Evolutionary conservation across 2,797 vertebrate genomes (phyloP), one percentile per base, ranked within the genome.

Genomic region (Squalus acanthias): DNA sequence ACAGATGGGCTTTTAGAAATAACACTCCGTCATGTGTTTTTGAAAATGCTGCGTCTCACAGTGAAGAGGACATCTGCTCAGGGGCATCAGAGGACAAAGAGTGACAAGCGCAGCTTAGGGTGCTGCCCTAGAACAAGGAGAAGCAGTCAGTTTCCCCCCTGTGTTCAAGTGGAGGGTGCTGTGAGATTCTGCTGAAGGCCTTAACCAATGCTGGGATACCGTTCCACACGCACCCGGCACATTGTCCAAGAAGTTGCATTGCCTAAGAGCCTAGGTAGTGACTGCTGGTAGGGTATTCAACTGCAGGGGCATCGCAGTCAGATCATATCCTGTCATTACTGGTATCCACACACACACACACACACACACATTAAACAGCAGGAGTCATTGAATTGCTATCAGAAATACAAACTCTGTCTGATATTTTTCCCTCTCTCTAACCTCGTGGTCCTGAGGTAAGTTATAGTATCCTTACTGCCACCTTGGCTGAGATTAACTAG

Each of bases 1-100:
- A 57, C 94, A 95, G 94, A 95, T 95, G 94, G 94, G 50, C 69
- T 46, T n/a, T 57, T 95, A n/a, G 70, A 95, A 95, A 95, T 95
- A 95, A 95, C 92, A 74, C 94, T 95, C 46, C 13, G 50, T 95
- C 70, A 95, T 95, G 70, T 95, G 70, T 50, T 74, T 67, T 74
- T 33, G 50, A 74, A 74, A 33, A 95, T 74, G 67, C 67, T 95
- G 93, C 12, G 39, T 74, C 93, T 95, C 10, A 57, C 67, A 72
- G 70, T 74, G 94, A 95, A 33, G 46, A 72, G 70, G 69, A 95
- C 94, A 95, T 95, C 94, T 95, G 94, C 70, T 74, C 69, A 29
- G 24, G 94, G 94, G 50, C 46, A 33, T 95, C 94, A 95, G 70
- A 74, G 70, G 94, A 95, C 94, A 76, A 95, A 10, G 46, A 74